A percentile compares a stretch with the other conserved stretches of the same genome.
These are phyloP conservation scores for Trimorus sp. DNA, from an alignment of 2,888 invertebrate species.

Conservation along the genomic window DNA sequence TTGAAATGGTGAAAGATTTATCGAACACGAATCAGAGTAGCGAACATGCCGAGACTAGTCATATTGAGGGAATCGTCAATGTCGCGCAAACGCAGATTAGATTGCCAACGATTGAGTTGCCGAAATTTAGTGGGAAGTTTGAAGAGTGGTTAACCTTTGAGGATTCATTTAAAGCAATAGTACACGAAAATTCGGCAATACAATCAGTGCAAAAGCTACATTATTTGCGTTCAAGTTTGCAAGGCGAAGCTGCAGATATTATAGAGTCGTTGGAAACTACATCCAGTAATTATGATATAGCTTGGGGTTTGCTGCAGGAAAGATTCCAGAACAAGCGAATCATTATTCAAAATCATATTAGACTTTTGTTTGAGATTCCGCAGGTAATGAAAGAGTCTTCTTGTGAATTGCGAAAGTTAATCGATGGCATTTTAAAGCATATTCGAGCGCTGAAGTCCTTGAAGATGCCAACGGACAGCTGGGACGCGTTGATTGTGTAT, in stretches of 20 bases:
- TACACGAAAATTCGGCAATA: constrained; percentile 13
- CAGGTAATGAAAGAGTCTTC: too few relatives aligned
- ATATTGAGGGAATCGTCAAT: too few relatives aligned
- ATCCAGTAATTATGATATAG: constrained; percentile 11
- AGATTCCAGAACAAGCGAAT: constrained; percentile 7
- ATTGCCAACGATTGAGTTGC: constrained; percentile 20
- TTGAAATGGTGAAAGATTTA: too few relatives aligned
- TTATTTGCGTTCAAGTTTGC: constrained; percentile 17
- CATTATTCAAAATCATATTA: constrained; percentile 9
- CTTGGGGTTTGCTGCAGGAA: constrained; percentile 15
- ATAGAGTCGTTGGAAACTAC: constrained; percentile 28
- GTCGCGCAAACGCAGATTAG: neutral
- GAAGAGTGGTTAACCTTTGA: constrained; percentile 26
- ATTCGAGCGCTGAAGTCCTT: neutral
- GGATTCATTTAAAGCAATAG: constrained; percentile 22
- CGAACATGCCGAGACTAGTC: too few relatives aligned
- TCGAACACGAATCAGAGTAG: too few relatives aligned
- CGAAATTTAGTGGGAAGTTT: constrained; percentile 13
- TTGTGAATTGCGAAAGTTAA: too few relatives aligned
- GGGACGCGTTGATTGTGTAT: constrained; percentile 6
- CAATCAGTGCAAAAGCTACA: constrained; percentile 19
- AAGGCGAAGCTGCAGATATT: constrained; percentile 3
- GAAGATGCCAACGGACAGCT: neutral
- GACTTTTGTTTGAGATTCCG: neutral
- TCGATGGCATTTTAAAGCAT: neutral